A percentile compares a stretch with the other conserved stretches of the same genome.
These are phyloP conservation scores for Hydrolagus affinis DNA, from an alignment of 2,113 vertebrate species.

Conservation along the genomic window DNA sequence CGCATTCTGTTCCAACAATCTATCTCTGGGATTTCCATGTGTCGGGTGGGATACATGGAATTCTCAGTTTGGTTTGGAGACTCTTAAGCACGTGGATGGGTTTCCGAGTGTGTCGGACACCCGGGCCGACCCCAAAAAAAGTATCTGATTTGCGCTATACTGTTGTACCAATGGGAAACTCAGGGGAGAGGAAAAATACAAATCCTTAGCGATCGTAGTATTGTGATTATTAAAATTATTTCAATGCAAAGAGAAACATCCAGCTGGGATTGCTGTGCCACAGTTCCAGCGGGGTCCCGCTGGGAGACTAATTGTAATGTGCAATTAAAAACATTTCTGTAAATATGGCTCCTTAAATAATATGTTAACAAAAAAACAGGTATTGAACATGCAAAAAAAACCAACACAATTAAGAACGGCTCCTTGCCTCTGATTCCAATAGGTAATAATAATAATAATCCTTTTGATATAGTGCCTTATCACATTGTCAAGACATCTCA, in stretches of 20 bases:
- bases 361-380: not conserved
- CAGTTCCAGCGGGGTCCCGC: constrained; percentile 4
- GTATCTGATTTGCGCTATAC: too few relatives aligned
- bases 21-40: too few relatives aligned
- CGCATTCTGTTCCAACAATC: too few relatives aligned
- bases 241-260: not conserved
- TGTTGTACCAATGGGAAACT: too few relatives aligned
- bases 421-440: not conserved
- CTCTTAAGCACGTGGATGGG: too few relatives aligned
- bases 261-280: not conserved
- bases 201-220: not conserved
- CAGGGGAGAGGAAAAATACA: not conserved
- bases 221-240: not conserved
- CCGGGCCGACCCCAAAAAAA: too few relatives aligned
- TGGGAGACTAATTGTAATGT: not conserved
- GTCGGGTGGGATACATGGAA: too few relatives aligned
- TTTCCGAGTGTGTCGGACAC: too few relatives aligned
- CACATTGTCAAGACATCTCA: not conserved
- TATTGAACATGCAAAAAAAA: not conserved
- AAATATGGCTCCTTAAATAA: not conserved
- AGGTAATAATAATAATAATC: not conserved
- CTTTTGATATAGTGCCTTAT: not conserved
- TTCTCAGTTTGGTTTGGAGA: too few relatives aligned
- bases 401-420: not conserved
- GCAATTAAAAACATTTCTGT: constrained; percentile 19